These are phyloP conservation scores for Carollia perspicillata DNA, from an alignment of 2,113 vertebrate genomes.

Conservation along the genomic window DNA sequence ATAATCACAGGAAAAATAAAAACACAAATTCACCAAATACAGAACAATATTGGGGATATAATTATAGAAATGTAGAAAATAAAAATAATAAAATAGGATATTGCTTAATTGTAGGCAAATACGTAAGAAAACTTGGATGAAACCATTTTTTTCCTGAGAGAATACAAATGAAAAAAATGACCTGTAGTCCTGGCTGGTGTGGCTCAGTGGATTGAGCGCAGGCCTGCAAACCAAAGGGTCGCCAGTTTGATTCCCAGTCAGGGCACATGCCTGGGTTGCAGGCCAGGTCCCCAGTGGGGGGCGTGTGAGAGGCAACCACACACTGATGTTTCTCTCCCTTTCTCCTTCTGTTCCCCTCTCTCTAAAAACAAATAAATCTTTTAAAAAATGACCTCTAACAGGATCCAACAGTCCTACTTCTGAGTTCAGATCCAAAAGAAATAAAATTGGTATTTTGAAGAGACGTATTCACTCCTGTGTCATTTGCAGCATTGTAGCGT, in stretches of 20 bases:
- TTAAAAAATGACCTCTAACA: not conserved
- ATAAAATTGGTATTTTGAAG: not conserved
- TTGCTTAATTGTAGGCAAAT: not conserved
- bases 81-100: not conserved
- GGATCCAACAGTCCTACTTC: not conserved
- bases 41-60: not conserved
- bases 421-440: not conserved
- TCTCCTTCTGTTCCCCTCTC: too few species aligned
- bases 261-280: too few species aligned
- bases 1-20: not conserved
- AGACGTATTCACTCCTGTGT: not conserved
- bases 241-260: too few species aligned
- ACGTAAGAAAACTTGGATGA: not conserved
- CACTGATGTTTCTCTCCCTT: too few species aligned
- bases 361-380: too few species aligned
- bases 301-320: too few species aligned
- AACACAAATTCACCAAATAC: not conserved
- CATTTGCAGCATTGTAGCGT: not conserved
- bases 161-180: not conserved
- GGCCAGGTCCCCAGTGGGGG: too few species aligned
- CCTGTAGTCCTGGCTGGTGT: too few species aligned
- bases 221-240: too few species aligned
- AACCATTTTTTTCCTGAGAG: not conserved
- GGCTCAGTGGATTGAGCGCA: too few species aligned
- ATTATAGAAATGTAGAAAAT: slow-evolving; percentile 24